These are phyloP conservation scores for Sparidentex hasta DNA, from an alignment of 2,797 vertebrate genomes.

Conservation along the genomic window DNA sequence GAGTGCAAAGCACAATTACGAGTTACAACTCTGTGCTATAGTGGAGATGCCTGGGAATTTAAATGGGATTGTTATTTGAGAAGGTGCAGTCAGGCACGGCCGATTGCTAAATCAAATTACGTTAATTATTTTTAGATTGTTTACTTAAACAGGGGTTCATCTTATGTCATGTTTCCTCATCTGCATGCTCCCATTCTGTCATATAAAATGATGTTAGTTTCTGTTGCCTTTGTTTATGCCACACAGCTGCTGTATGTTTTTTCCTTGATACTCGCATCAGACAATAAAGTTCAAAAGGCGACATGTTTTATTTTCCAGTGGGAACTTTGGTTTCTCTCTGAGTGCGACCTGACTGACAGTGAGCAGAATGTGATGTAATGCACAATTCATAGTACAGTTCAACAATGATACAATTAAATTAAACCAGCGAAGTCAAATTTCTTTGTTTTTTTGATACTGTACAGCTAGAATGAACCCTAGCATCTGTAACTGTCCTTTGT, in stretches of 20 bases:
- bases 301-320: conserved; percentile 27
- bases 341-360: conserved; percentile 13
- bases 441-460: not conserved
- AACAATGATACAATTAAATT: conserved; percentile 11
- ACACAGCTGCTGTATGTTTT: conserved; percentile 25
- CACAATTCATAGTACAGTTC: not conserved
- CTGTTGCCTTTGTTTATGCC: conserved; percentile 21
- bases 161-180: conserved; percentile 15
- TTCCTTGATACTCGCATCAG: not conserved
- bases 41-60: conserved; percentile 11
- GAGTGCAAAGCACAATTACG: conserved; percentile 41
- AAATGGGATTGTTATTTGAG: conserved; percentile 18
- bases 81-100: conserved; percentile 10
- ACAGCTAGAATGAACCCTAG: not conserved
- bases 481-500: not conserved
- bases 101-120: conserved; percentile 23
- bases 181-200: conserved; percentile 38
- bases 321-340: conserved; percentile 9
- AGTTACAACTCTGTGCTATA: conserved; percentile 23
- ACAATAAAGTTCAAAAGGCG: conserved; percentile 20
- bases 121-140: conserved; percentile 44
- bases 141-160: conserved; percentile 24
- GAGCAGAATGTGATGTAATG: not conserved
- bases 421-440: not conserved
- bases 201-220: conserved; percentile 22